A percentile compares a stretch with the other conserved stretches of the same genome.
These are phyloP conservation scores for Probaryconus sp. DNA, from an alignment of 1,140 invertebrate genomes.

Conservation along the genomic window DNA sequence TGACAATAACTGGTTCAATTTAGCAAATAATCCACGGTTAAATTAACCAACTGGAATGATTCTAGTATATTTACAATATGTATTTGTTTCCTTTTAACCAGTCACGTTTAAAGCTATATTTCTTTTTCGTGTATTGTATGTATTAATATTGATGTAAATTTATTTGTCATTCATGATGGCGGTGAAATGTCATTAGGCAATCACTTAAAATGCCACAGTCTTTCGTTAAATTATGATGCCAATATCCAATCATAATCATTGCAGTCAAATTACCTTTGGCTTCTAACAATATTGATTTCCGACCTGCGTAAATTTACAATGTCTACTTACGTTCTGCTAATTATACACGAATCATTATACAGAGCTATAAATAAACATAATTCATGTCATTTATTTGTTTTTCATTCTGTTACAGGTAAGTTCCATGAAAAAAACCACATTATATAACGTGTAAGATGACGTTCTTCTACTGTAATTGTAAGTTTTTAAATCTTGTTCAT, in stretches of 20 bases:
- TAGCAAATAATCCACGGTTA: too few relatives aligned
- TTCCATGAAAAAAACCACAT: neutral
- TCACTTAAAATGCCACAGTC: too few relatives aligned
- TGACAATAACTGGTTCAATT: too few relatives aligned
- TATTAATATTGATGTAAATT: too few relatives aligned
- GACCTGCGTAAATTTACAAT: slow-evolving; percentile 21
- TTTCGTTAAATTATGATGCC: neutral
- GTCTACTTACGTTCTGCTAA: slow-evolving; percentile 15
- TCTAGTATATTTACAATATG: too few relatives aligned
- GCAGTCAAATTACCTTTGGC: slow-evolving; percentile 12
- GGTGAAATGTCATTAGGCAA: too few relatives aligned
- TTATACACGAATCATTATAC: slow-evolving; percentile 14
- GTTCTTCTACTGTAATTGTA: neutral
- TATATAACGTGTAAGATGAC: neutral
- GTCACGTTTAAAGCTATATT: too few relatives aligned
- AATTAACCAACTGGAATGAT: too few relatives aligned
- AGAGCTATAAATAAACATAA: slow-evolving; percentile 15
- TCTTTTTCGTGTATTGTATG: neutral
- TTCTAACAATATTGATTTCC: slow-evolving; percentile 37
- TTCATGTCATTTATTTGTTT: slow-evolving; percentile 6
- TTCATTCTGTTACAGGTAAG: slow-evolving; percentile 27
- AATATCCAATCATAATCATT: slow-evolving; percentile 13
- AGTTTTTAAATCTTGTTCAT: slow-evolving; percentile 24
- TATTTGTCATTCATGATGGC: too few relatives aligned
- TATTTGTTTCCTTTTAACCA: too few relatives aligned